phyloP scores from a whole-genome alignment of 1,140 invertebrate species.

The Ladona fulva region DNA sequence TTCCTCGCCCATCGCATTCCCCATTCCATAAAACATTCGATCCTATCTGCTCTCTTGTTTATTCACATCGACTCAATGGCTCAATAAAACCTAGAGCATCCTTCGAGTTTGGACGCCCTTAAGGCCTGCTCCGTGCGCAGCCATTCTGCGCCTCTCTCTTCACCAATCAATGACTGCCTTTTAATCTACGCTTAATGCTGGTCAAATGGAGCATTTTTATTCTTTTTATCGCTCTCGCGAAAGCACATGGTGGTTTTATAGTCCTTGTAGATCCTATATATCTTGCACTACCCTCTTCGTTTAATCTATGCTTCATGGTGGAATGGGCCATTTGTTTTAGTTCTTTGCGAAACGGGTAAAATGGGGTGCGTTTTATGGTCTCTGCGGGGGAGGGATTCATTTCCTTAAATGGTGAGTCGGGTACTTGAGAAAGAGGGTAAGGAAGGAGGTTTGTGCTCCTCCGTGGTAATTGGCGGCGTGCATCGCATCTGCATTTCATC shows the following conservation, averaged over 20 bases:
- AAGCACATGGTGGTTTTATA: no score
- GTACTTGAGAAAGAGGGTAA: neutral
- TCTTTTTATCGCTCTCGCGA: no score
- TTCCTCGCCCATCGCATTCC: neutral
- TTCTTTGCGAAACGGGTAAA: neutral
- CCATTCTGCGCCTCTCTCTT: neutral
- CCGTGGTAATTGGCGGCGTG: neutral
- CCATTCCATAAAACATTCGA: conserved; percentile 6
- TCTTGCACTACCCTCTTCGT: no score
- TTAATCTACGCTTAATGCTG: neutral
- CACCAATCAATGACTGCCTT: neutral
- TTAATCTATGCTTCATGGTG: neutral
- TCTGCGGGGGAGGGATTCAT: no score
- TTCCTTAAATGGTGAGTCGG: neutral
- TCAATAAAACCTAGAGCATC: neutral
- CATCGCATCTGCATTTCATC: neutral
- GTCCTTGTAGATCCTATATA: no score
- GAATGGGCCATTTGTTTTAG: neutral
- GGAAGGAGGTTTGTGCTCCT: neutral
- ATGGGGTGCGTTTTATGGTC: neutral
- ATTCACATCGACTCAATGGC: neutral
- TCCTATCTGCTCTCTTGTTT: neutral
- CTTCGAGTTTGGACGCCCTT: neutral
- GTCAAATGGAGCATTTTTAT: neutral
- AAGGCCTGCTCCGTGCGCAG: no score